A percentile compares a stretch with the other conserved stretches of the same genome.
Evolutionary conservation across 2,113 vertebrate species (phyloP).

Genomic region (Aspiorhynchus laticeps): DNA sequence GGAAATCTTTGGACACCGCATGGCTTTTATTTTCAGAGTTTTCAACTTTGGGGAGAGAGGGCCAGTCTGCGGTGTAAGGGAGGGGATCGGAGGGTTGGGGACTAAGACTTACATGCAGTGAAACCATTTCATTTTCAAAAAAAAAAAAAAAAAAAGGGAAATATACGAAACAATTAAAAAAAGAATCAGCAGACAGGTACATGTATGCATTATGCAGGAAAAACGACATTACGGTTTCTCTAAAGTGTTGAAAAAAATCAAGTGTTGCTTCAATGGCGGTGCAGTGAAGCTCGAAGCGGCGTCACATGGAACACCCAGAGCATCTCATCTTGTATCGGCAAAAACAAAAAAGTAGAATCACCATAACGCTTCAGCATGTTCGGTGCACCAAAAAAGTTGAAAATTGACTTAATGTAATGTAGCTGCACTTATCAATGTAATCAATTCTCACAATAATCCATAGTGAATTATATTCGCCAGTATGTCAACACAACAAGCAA

Average conservation of each 20-base stretch:
- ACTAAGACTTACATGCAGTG: conserved; percentile 69
- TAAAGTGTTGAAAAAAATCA: conserved; percentile 69
- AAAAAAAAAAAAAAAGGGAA: conserved; percentile 48
- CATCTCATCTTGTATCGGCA: conserved; percentile 21
- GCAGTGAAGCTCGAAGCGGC: conserved; percentile 68
- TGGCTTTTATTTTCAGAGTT: conserved; percentile 79
- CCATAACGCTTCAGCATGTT: conserved; percentile 38
- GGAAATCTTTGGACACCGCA: conserved; percentile 80
- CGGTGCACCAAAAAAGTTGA: conserved; percentile 50
- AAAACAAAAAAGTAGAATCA: conserved; percentile 19
- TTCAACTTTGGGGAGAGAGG: conserved; percentile 75
- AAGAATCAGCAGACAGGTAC: conserved; percentile 20
- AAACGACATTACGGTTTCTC: conserved; percentile 61
- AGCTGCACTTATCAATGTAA: conserved; percentile 47
- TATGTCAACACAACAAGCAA: conserved; percentile 37
- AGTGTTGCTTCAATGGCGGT: conserved; percentile 70
- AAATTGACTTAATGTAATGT: conserved; percentile 11
- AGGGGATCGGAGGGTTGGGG: conserved; percentile 72
- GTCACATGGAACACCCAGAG: conserved; percentile 66
- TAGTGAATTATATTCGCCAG: conserved; percentile 37
- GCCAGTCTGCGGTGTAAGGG: conserved; percentile 73
- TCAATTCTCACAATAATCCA: conserved; percentile 37
- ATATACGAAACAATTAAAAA: conserved; percentile 36
- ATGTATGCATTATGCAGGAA: conserved; percentile 45
- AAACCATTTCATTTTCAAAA: conserved; percentile 60